Evolutionary conservation across 2,113 vertebrate genomes (phyloP), one percentile per base, ranked within the genome.

Genomic region (Nipponia nippon): DNA sequence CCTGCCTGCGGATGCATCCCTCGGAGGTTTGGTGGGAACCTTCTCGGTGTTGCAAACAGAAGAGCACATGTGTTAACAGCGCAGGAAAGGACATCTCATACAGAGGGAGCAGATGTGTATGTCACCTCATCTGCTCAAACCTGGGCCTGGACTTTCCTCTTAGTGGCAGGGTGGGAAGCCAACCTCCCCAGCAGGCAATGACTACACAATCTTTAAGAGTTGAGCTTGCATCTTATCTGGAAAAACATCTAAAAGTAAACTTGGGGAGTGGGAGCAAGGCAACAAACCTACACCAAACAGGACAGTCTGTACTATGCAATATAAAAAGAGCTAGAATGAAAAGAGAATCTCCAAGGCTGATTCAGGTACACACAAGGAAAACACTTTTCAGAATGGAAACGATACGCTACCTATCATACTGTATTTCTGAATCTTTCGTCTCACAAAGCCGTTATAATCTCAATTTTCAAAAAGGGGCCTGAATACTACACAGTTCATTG

Each of bases 61-160:
- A 34, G 6, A 55, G 17, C 29, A n/a, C 5, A 4, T 0, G 0
- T 1, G 13, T 10, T n/a, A 25, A 25, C 3, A 7, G 13, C 40
- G 73, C 40, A 53, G 22, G 22, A 72, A 78, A 87, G 25, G 26
- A 66, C 10, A 40, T 29, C 36, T 29, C 55, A 27, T 4, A 50
- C 6, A 40, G 36, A 30, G 78, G 46, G 10, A 50, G 23, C 32
- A 71, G n/a, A 63, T 8, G 7, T 0, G 2, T n/a, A 55, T 3
- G 11, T 38, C 59, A 76, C 13, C 20, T 49, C 14, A 63, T 53
- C 21, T 40, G 26, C 52, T 59, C 3, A 0, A 58, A 44, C 21
- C 26, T n/a, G 3, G 10, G 34, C 42, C n/a, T 49, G 16, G 32
- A 40, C 19, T 21, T 62, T 46, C 42, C 50, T 70, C 61, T 67